phyloP scores from a whole-genome alignment of 2,113 vertebrate species.

The Chitala chitala region DNA sequence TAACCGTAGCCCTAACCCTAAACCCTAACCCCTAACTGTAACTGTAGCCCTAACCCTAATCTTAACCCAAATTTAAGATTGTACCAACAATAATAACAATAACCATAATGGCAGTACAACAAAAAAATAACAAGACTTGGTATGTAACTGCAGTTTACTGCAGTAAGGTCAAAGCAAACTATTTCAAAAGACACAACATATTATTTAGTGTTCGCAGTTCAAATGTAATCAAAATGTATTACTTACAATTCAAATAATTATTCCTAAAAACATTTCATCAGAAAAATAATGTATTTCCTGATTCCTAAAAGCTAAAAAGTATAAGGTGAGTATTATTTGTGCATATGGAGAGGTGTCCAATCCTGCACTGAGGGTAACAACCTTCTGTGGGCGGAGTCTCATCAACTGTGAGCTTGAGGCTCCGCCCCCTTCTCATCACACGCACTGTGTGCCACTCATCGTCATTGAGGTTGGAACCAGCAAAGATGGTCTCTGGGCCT shows the following conservation, averaged over 20 bases:
- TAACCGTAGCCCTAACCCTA: no score
- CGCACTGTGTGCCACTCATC: constrained; percentile 99
- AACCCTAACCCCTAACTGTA: no score
- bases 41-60: no score
- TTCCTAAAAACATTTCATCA: background rate
- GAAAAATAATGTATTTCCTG: background rate
- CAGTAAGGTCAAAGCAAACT: no score
- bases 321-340: background rate
- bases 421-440: constrained; percentile 92
- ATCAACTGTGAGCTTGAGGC: constrained; percentile 92
- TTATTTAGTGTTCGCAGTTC: no score
- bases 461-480: constrained; percentile 97
- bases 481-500: constrained; percentile 99
- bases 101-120: no score
- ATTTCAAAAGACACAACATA: no score
- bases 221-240: no score
- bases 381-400: constrained; percentile 79
- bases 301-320: background rate
- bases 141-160: no score
- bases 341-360: background rate
- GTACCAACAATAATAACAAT: no score
- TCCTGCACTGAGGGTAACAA: constrained; percentile 37
- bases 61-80: no score
- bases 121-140: no score
- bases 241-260: background rate